A percentile compares a stretch with the other conserved stretches of the same genome.
These are phyloP conservation scores for Drosophila phalerata DNA, from an alignment of 2,888 invertebrate species.

Conservation along the genomic window DNA sequence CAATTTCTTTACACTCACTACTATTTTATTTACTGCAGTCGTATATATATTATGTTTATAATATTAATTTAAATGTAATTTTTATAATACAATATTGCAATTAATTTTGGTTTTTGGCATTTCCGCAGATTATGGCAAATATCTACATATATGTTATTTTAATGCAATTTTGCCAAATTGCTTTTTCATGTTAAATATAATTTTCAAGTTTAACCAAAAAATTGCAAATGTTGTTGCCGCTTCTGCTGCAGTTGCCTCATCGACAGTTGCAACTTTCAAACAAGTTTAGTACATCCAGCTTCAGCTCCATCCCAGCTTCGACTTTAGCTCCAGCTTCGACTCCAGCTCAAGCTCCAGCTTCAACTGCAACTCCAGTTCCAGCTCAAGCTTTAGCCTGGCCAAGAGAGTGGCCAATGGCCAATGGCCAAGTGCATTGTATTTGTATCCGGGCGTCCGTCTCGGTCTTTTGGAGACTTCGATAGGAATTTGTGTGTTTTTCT, in stretches of 20 bases:
- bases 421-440: slow-evolving; percentile 54
- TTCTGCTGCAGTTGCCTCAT: slow-evolving; percentile 38
- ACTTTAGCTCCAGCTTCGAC: slow-evolving; percentile 21
- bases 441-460: slow-evolving; percentile 48
- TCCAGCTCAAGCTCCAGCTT: slow-evolving; percentile 2
- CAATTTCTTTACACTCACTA: too few species aligned
- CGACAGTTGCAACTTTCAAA: slow-evolving; percentile 75
- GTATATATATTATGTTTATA: not conserved
- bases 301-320: too few species aligned
- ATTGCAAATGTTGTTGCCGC: slow-evolving; percentile 24
- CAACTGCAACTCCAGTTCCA: slow-evolving; percentile 5
- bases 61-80: not conserved
- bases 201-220: slow-evolving; percentile 47
- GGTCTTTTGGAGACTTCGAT: slow-evolving; percentile 27
- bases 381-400: slow-evolving; percentile 25
- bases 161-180: slow-evolving; percentile 18
- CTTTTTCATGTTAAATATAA: slow-evolving; percentile 23
- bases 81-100: not conserved
- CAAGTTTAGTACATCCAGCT: slow-evolving; percentile 64
- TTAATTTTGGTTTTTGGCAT: not conserved
- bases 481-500: slow-evolving; percentile 58
- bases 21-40: too few species aligned
- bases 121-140: not conserved
- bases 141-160: not conserved
- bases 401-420: slow-evolving; percentile 20